Conservation (phyloP, 1,140 invertebrate genomes). For the Mamestra configurata region DNA sequence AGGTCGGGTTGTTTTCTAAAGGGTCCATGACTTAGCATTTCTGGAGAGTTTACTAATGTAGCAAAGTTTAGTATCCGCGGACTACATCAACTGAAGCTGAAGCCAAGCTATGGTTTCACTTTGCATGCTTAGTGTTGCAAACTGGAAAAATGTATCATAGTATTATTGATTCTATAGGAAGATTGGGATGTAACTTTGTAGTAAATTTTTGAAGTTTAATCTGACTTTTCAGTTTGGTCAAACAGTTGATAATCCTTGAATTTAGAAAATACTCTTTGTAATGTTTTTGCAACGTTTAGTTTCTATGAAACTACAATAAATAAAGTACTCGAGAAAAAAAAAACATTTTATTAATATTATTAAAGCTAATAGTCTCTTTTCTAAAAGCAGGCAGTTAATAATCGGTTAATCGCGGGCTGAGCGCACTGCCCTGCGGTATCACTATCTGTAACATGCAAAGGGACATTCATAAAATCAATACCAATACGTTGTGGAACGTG, state of each 20-base stretch:
- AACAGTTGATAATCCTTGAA: no score
- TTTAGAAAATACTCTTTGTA: no score
- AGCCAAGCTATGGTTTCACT: neutral
- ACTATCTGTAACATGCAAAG: neutral
- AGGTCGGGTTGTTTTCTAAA: neutral
- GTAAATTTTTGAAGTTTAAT: no score
- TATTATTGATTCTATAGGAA: no score
- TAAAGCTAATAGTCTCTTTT: no score
- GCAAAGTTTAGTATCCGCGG: neutral
- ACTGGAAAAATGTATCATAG: no score
- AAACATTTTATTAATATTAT: no score
- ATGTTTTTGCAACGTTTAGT: no score
- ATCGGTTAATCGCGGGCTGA: neutral
- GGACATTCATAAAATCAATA: constrained; percentile 41
- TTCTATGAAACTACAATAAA: no score
- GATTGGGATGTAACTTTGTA: no score
- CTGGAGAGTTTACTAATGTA: neutral
- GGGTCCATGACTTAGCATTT: neutral
- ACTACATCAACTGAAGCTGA: neutral
- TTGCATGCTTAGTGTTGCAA: neutral
- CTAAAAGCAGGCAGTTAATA: neutral
- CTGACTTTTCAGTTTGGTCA: no score
- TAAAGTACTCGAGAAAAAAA: no score
- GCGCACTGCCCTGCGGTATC: neutral
- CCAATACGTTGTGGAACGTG: neutral